These are phyloP conservation scores for Troglohyphantes excavatus DNA, from an alignment of 2,888 invertebrate genomes.

Conservation along the genomic window DNA sequence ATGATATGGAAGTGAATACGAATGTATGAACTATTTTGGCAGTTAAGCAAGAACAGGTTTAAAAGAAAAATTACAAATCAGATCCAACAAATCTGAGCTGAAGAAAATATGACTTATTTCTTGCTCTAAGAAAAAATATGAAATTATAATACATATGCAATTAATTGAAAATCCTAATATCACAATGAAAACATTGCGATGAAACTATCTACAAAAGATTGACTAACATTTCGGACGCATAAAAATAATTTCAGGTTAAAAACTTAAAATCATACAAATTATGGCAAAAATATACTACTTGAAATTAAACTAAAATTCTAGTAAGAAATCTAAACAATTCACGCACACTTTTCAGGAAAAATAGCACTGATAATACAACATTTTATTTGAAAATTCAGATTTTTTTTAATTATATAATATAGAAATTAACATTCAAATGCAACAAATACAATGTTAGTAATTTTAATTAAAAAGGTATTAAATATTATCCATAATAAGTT, in stretches of 20 bases:
- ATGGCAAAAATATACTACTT: neutral
- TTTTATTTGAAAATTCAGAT: too few species aligned
- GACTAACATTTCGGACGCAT: neutral
- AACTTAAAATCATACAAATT: neutral
- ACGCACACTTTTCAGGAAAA: too few species aligned
- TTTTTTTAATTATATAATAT: too few species aligned
- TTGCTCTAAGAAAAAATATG: neutral
- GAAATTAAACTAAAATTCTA: too few species aligned
- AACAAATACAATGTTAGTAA: too few species aligned
- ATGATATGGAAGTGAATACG: too few species aligned
- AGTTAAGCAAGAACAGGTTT: neutral
- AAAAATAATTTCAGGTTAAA: neutral
- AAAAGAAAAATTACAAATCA: neutral
- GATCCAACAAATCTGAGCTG: neutral
- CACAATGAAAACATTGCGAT: neutral
- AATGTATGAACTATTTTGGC: neutral
- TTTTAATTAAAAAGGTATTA: too few species aligned
- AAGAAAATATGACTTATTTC: neutral
- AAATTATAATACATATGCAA: slow-evolving; percentile 5
- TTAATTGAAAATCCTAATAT: neutral
- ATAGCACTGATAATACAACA: too few species aligned
- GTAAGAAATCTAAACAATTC: too few species aligned
- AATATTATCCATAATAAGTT: too few species aligned
- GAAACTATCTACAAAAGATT: slow-evolving; percentile 9
- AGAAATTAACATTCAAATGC: too few species aligned